Conservation (phyloP, 2,113 vertebrate species). For the Rhinoderma darwinii region DNA sequence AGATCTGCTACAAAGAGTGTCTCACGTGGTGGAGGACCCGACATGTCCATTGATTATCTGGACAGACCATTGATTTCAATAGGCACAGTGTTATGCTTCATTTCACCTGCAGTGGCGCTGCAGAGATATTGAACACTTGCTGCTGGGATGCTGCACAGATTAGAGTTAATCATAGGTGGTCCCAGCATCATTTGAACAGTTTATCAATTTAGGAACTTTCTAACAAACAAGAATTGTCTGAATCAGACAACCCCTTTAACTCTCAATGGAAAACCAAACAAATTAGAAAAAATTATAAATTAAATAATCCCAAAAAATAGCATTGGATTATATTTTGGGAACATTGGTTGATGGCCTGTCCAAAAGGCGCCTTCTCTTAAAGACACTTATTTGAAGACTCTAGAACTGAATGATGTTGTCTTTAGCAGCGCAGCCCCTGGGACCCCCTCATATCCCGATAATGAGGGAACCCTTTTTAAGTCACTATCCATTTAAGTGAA, state of each 20-base stretch:
- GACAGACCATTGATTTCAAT: neutral
- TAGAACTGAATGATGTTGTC: no score
- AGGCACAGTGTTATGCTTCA: neutral
- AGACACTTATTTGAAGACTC: no score
- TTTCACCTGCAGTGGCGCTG: neutral
- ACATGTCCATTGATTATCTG: neutral
- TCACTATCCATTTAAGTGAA: no score
- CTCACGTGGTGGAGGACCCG: neutral
- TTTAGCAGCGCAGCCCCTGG: no score
- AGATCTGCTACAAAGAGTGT: neutral
- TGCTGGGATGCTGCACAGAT: neutral
- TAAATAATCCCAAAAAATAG: neutral
- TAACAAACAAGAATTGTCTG: neutral
- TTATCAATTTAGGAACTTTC: no score
- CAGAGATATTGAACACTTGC: neutral
- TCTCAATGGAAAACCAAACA: rapidly evolving
- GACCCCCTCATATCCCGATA: no score
- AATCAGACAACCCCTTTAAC: neutral
- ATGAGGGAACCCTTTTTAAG: no score
- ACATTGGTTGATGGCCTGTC: no score
- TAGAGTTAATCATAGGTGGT: neutral
- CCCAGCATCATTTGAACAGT: no score
- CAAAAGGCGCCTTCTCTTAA: no score
- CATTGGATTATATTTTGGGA: neutral
- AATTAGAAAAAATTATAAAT: neutral